Evolutionary conservation across 2,888 invertebrate genomes (phyloP), one percentile per base, ranked within the genome.

Genomic region (Agrotis ipsilon): DNA sequence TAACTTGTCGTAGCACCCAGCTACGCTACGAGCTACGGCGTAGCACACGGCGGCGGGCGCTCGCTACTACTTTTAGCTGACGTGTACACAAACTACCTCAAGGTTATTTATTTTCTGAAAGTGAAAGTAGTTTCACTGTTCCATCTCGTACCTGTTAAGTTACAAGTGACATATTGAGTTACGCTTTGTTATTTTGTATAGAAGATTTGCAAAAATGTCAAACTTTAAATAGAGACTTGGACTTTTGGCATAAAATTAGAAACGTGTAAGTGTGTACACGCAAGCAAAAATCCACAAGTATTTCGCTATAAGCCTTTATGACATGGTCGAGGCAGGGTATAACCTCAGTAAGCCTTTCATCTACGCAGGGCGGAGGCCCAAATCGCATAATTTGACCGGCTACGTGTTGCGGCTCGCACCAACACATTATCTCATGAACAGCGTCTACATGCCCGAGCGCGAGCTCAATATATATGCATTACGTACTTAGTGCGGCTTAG

Each of bases 301-400:
- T 84, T 85, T 73, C 68, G 73, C 83, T 80, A 74, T 89, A 86
- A 88, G 87, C 86, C 82, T 85, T 90, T 86, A 89, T 83, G 80
- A 86, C 82, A 78, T 83, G 87, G 86, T 84, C 80, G 83, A 86
- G 81, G 78, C 27, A 51, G 71, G 81, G 83, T 84, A 84, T 87
- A 88, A 85, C 88, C 87, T 86, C 79, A 64, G 88, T 89, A 91
- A 91, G 89, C 89, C 90, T 91, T 92, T 91, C 89, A 91, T 91
- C 88, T 89, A 85, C 72, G 86, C 72, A 76, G 81, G 79, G 82
- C 80, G 82, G 80, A 81, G 86, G 86, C 78, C 85, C 80, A 78
- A 80, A 85, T 88, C 88, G 87, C 87, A 90, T 92, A 89, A 92
- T 91, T 90, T 90, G 84, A 81, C 80, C 82, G 84, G 78, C 77